Conservation (phyloP, 2,888 invertebrate genomes). For the Lordiphosa andalusiaca region DNA sequence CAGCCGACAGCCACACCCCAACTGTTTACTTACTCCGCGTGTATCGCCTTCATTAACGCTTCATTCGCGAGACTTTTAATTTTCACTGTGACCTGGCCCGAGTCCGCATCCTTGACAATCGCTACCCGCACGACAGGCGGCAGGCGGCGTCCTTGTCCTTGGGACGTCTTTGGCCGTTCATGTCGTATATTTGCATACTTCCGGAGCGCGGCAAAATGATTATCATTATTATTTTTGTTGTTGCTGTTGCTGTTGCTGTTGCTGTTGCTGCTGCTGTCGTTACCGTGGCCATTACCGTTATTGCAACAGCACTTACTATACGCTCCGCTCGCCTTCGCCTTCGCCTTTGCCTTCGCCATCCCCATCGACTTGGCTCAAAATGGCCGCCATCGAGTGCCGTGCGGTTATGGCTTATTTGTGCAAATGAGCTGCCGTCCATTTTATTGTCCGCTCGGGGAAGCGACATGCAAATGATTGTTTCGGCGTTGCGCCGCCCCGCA, state of each 20-base stretch:
- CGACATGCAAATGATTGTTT: constrained; percentile 65
- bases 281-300: constrained; percentile 74
- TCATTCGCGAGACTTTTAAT: constrained; percentile 58
- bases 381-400: constrained; percentile 42
- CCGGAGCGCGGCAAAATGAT: constrained; percentile 72
- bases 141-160: constrained; percentile 12
- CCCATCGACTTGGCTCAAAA: constrained; percentile 42
- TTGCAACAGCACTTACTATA: constrained; percentile 56
- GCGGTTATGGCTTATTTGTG: constrained; percentile 74
- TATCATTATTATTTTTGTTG: constrained; percentile 71
- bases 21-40: constrained; percentile 47
- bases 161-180: constrained; percentile 30
- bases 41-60: constrained; percentile 66
- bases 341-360: constrained; percentile 2
- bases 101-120: constrained; percentile 28
- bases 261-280: constrained; percentile 63
- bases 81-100: constrained; percentile 39
- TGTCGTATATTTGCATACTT: constrained; percentile 72
- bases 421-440: constrained; percentile 69
- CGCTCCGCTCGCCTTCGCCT: constrained; percentile 8
- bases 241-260: constrained; percentile 51
- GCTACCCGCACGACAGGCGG: too few species aligned
- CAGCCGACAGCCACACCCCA: constrained; percentile 16
- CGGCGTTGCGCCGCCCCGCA: constrained; percentile 39
- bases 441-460: constrained; percentile 47